phyloP scores from a whole-genome alignment of 1,140 invertebrate genomes.

The Drosophila tropicalis region DNA sequence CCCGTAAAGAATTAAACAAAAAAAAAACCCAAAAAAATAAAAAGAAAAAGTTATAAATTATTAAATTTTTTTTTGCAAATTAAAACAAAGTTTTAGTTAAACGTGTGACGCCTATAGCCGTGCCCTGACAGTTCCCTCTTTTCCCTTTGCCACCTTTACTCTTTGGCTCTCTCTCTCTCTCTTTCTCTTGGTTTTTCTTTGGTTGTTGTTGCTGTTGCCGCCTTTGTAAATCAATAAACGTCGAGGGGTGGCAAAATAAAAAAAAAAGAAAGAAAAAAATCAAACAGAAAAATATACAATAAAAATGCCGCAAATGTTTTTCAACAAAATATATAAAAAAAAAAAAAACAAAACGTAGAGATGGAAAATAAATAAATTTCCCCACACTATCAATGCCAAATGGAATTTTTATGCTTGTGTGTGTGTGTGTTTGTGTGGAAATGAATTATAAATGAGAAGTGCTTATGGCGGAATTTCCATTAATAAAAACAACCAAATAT shows the following conservation, averaged over 20 bases:
- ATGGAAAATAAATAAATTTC: constrained; percentile 13
- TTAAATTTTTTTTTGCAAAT: background rate
- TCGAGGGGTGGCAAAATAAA: constrained; percentile 64
- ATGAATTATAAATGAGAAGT: constrained; percentile 8
- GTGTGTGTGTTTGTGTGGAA: constrained; percentile 1
- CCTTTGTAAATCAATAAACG: constrained; percentile 81
- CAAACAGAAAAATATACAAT: constrained; percentile 1
- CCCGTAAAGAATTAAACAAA: constrained; percentile 26
- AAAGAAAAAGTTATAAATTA: constrained; percentile 63
- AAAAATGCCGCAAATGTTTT: constrained; percentile 71
- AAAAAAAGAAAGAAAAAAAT: background rate
- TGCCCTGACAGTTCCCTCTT: constrained; percentile 37
- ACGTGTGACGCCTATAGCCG: constrained; percentile 60
- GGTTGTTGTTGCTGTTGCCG: constrained; percentile 47
- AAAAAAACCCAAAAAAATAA: constrained; percentile 56
- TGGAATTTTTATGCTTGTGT: background rate
- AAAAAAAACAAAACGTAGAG: constrained; percentile 13
- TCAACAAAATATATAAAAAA: constrained; percentile 36
- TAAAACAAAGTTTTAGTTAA: background rate
- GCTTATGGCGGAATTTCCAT: constrained; percentile 10
- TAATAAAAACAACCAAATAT: background rate
- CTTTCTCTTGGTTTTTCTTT: constrained; percentile 36
- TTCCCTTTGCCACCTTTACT: constrained; percentile 9
- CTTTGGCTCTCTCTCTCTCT: constrained; percentile 30
- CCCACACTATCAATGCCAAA: constrained; percentile 20